These are phyloP conservation scores for Neoascia interrupta DNA, from an alignment of 2,888 invertebrate species.

Conservation along the genomic window DNA sequence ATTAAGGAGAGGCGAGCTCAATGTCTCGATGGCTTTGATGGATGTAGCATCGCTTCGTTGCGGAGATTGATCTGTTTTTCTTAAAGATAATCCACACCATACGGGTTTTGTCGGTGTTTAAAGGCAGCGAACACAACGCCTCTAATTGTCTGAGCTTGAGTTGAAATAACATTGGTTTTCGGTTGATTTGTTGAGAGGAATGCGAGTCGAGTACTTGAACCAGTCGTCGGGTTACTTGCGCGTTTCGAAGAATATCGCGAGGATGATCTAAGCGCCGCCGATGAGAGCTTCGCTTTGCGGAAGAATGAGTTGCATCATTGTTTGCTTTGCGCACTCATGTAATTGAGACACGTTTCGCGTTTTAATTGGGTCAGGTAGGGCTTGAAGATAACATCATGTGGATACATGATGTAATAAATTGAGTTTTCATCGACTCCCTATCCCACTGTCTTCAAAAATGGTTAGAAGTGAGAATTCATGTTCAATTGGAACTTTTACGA, in stretches of 20 bases:
- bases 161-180: slow-evolving; percentile 53
- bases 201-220: no score
- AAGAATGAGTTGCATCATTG: slow-evolving; percentile 37
- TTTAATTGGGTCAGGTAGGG: slow-evolving; percentile 51
- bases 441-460: no score
- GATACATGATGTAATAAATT: no score
- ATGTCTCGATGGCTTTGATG: slow-evolving; percentile 42
- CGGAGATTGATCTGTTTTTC: slow-evolving; percentile 62
- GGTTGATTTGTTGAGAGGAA: slow-evolving; percentile 43
- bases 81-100: slow-evolving; percentile 45
- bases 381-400: no score
- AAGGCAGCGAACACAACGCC: slow-evolving; percentile 26
- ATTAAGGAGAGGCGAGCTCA: slow-evolving; percentile 57
- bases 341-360: slow-evolving; percentile 15
- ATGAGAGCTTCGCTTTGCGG: no score
- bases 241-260: neutral
- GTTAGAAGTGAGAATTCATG: no score
- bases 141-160: slow-evolving; percentile 29
- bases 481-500: no score
- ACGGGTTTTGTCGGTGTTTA: slow-evolving; percentile 26
- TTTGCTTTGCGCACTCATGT: slow-evolving; percentile 37
- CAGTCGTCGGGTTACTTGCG: slow-evolving; percentile 24
- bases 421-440: no score
- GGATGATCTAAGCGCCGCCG: slow-evolving; percentile 45
- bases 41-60: neutral